phyloP scores from a whole-genome alignment of 2,888 invertebrate genomes.

The Disparrhopalites patrizii region DNA sequence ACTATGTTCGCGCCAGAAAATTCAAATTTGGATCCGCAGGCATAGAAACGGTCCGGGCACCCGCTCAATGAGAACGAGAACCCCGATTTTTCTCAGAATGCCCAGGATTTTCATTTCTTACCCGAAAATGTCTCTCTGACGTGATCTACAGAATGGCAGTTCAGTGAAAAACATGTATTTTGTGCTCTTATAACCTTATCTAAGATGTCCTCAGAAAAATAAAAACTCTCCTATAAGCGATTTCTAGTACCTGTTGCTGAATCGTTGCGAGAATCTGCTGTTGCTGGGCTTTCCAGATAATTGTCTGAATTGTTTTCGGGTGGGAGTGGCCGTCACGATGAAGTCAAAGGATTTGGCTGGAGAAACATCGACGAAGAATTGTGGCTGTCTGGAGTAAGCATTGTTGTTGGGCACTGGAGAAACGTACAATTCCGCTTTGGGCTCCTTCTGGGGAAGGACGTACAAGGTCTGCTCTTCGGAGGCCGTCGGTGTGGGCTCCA shows the following conservation, averaged over 20 bases:
- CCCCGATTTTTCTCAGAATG: no score
- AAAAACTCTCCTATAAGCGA: no score
- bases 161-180: no score
- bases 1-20: no score
- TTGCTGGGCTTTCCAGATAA: constrained; percentile 17
- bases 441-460: constrained; percentile 43
- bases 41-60: no score
- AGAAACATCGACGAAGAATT: constrained; percentile 46
- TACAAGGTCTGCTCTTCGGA: constrained; percentile 48
- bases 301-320: constrained; percentile 41
- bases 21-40: no score
- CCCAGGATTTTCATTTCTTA: no score
- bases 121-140: no score
- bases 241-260: not conserved
- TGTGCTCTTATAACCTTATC: no score
- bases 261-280: constrained; percentile 31
- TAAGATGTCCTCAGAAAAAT: no score
- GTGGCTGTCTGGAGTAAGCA: constrained; percentile 46
- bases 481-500: constrained; percentile 33
- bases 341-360: constrained; percentile 47
- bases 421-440: constrained; percentile 46
- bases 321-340: constrained; percentile 46
- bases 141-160: no score
- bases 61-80: no score
- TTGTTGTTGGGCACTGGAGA: constrained; percentile 46